Evolutionary conservation across 2,888 invertebrate species (phyloP), one percentile per base, ranked within the genome.

Genomic region (Calameuta filiformis): DNA sequence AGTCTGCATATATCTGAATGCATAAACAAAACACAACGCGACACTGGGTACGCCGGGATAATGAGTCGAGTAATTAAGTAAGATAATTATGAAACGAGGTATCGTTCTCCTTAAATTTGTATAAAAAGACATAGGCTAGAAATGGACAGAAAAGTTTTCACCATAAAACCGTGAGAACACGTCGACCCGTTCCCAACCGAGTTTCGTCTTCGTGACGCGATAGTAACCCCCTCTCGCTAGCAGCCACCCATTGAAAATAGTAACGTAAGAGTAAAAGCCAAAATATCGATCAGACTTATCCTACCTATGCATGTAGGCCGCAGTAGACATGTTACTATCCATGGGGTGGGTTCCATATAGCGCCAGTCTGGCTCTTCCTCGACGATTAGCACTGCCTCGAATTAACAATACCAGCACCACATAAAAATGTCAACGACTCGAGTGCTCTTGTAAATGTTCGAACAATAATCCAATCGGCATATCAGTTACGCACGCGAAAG

Each of bases 321-420:
- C 90, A 82, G 91, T 90, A 86, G 91, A 90, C 91, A 91, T 91
- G 88, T 89, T 90, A 89, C 87, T 91, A 91, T 91, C 91, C 91
- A 90, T 90, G 87, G 88, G 90, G 86, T 87, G 87, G 56, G 87
- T 90, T 88, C 90, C 90, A 90, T 90, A 87, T 85, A 89, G 77
- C 76, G 82, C 82, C 83, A 83, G 79, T 81, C 79, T 81, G 82
- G 71, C 77, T 80, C 81, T 77, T 31, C 31, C 31, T 12, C 75
- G 71, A n/a, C 75, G 56, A 56, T 79, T 79, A 81, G 77, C 77
- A 81, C 73, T 78, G 73, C 77, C 73, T 75, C 73, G 76, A 56
- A 56, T 56, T 23, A 56, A 56, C 23, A 56, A 56, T 56, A 56
- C 9, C 23, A 56, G 56, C 56, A 56, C 56, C 56, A 56, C 56